Base-by-base conservation (phyloP, 2,888 invertebrate species). In the Ectemnius cavifrons region DNA sequence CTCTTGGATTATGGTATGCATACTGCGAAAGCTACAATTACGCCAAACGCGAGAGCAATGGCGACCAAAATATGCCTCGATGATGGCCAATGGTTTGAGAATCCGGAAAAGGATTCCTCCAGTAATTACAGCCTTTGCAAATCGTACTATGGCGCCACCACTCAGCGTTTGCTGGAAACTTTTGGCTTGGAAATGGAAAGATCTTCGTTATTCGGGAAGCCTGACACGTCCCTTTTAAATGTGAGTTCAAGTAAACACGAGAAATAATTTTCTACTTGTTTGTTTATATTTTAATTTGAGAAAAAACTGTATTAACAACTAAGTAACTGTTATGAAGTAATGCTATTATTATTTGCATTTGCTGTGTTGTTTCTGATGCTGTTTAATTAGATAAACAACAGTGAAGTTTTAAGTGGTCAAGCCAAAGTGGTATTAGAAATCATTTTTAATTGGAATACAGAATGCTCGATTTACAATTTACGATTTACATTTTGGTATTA, bases 121-220 rank as follows among this genome's bases (percentile, higher is more conserved):
- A 92, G 92, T 45, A 93, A 93, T 86, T 92, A 92, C 80, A 90
- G 91, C 14, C 87, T 91, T 71, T 93, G 93, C 78, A 89, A 88
- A 78, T 77, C 83, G 45, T 77, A 86, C 18, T 73, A 85, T 11
- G 75, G 67, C 18, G 45, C 61, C 2, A 37, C 47, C 0, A 27
- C 64, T 57, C 52, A 61, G 0, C 57, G 57, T 8, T 1, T 47
- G 0, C 8, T 57, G n/a, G 27, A 64, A 45, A 47, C 67, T 4
- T 59, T 69, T 11, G 64, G 67, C n/a, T 3, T 27, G 0, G 67
- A 71, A 20, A 78, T 78, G 46, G 61, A 67, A n/a, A 69, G 56
- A 16, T 70, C 71, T 16, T 63, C 20, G 14, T 61, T 67, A 11
- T 76, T 83, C 6, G 65, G 58, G 0, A 58, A 23, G 13, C 56